Percentiles rank a stretch among this genome's conserved stretches.
Conservation (phyloP, 2,113 vertebrate genomes). For the Sminthopsis crassicaudata region DNA sequence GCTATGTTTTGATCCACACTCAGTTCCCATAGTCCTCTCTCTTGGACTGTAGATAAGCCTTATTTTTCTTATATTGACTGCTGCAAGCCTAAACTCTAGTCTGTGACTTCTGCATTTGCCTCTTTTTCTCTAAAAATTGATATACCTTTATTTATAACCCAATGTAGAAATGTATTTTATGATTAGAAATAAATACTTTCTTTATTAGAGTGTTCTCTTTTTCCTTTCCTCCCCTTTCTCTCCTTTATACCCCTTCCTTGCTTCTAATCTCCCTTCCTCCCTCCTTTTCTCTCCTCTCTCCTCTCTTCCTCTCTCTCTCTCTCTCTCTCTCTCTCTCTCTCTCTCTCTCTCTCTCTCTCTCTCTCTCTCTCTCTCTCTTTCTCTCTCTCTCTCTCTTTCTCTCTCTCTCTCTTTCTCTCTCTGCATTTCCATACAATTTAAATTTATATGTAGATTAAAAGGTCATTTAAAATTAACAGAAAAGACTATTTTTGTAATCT, state of each 20-base stretch:
- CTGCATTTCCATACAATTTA: conserved; percentile 77
- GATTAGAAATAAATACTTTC: no score
- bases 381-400: conserved; percentile 60
- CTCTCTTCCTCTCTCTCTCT: conserved; percentile 47
- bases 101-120: conserved; percentile 45
- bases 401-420: conserved; percentile 61
- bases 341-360: conserved; percentile 61
- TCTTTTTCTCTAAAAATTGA: conserved; percentile 39
- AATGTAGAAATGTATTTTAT: no score
- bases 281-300: conserved; percentile 62
- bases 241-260: conserved; percentile 9
- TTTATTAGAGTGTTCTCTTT: no score
- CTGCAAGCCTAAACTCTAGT: conserved; percentile 61
- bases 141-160: no score
- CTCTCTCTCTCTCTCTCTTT: conserved; percentile 64
- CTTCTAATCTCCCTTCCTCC: conserved; percentile 37
- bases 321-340: conserved; percentile 59
- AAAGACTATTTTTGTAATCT: conserved; percentile 83
- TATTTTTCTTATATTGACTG: conserved; percentile 48
- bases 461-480: conserved; percentile 84
- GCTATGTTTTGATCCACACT: no score
- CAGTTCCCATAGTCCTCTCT: no score
- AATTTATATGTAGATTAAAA: conserved; percentile 85
- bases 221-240: conserved; percentile 30
- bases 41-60: background rate